Base-by-base conservation (phyloP, 2,888 invertebrate genomes). In the Alviniconcha strummeri region DNA sequence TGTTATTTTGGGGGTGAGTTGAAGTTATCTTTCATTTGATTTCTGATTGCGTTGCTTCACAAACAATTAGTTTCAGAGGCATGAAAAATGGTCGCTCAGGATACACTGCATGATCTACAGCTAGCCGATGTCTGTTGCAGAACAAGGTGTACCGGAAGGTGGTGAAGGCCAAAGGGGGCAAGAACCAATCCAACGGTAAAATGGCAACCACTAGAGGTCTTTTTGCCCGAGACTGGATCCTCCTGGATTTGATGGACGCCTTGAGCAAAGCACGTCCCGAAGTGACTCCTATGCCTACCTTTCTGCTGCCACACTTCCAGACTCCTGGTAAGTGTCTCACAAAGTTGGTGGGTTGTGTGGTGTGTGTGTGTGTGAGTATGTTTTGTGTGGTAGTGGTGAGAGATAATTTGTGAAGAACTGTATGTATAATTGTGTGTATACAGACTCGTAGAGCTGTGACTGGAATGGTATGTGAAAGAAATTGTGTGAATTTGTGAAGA, bases 251-350 rank as follows among this genome's bases (percentile, higher is more conserved):
- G 64, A 69, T 82, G 82, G 56, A 82, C 6, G 69, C 69, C 56
- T 15, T 82, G 57, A 8, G 15, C 6, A 52, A 69, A 54, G 69
- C 60, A 52, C 67, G 77, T 77, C 82, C 5, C 13, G 19, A 71
- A n/a, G 8, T 11, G n/a, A 15, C 17, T 6, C 57, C 75, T n/a
- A n/a, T 57, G 67, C 82, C 82, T 7, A 54, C 56, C 8, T 82
- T 82, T 55, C 17, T 76, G 5, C 17, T 82, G 55, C 57, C 82
- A 55, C 82, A 82, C 56, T 82, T 82, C 54, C 82, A 82, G 52
- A 77, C 77, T 67, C 64, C 82, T 52, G 82, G 82, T 82, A 52
- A 69, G 56, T 80, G 36, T 8, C 17, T 17, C 64, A 36, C 36
- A 72, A 72, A 0, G 9, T 52, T 1, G 13, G 72, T 52, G 17